These are phyloP conservation scores for Catostylus mosaicus DNA, from an alignment of 30 jellyfish, hydroid and myxozoan genomes.

Conservation along the genomic window DNA sequence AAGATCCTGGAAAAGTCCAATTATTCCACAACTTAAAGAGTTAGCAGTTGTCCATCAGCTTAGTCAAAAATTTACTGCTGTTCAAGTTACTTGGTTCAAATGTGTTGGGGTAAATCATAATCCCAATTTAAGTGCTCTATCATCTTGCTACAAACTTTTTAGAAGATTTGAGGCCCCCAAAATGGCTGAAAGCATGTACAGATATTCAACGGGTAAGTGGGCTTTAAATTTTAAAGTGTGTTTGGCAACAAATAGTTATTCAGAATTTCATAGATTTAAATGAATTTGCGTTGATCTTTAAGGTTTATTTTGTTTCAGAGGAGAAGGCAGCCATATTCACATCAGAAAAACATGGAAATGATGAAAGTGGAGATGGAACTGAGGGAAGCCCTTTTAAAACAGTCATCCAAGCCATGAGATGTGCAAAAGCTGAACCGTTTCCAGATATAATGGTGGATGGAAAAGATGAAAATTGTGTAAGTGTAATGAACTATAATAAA, in stretches of 20 bases:
- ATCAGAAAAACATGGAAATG: constrained; percentile 94
- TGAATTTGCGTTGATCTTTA: background rate
- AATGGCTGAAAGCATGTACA: background rate
- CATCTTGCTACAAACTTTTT: background rate
- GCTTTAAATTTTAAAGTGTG: no score
- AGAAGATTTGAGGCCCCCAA: background rate
- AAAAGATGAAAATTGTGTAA: constrained; percentile 74
- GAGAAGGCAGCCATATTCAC: constrained; percentile 82
- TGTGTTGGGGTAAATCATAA: background rate
- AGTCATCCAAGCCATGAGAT: constrained; percentile 89
- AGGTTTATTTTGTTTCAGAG: background rate
- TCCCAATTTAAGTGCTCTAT: background rate
- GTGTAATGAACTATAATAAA: no score
- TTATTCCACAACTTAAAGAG: background rate
- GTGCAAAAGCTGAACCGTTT: constrained; percentile 90
- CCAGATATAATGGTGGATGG: constrained; percentile 94
- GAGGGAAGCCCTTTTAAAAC: constrained; percentile 93
- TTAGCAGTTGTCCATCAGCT: background rate
- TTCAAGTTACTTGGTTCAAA: background rate
- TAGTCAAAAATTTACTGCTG: background rate
- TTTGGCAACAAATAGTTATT: no score
- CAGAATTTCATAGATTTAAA: no score
- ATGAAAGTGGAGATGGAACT: constrained; percentile 95
- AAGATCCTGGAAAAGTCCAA: constrained; percentile 10
- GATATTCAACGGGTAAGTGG: constrained; percentile 10